Conservation (phyloP, 1,140 invertebrate genomes). For the Anastatus disparis region DNA sequence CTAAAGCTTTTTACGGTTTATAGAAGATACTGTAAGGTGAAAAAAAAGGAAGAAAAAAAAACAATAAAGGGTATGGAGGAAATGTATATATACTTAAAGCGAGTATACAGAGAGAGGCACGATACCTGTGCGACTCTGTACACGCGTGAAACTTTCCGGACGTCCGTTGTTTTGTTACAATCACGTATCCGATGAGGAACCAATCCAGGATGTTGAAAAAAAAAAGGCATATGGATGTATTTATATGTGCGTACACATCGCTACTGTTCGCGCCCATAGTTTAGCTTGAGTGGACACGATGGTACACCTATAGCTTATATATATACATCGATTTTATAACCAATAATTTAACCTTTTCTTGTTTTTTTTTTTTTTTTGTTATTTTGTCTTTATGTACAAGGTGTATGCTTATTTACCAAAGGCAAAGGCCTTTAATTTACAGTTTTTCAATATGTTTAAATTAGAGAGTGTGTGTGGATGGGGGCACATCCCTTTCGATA, state of each 20-base stretch:
- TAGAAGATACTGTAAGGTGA: no score
- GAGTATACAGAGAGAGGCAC: no score
- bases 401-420: background rate
- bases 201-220: conserved; percentile 57
- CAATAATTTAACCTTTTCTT: conserved; percentile 1
- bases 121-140: conserved; percentile 63
- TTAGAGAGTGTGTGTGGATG: no score
- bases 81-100: conserved; percentile 31
- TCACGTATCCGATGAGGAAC: conserved; percentile 55
- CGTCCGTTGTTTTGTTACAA: conserved; percentile 64
- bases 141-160: conserved; percentile 58
- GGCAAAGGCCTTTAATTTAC: conserved; percentile 5
- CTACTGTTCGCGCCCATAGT: conserved; percentile 28
- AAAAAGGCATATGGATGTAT: no score
- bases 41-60: no score
- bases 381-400: background rate
- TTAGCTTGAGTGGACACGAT: conserved; percentile 35
- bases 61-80: conserved; percentile 30
- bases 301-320: no score
- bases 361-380: background rate
- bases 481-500: background rate
- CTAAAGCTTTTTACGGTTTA: no score
- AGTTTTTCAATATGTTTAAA: conserved; percentile 21
- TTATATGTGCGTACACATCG: no score
- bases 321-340: conserved; percentile 19